Conservation (phyloP, 1,140 invertebrate genomes). For the Galleria mellonella region DNA sequence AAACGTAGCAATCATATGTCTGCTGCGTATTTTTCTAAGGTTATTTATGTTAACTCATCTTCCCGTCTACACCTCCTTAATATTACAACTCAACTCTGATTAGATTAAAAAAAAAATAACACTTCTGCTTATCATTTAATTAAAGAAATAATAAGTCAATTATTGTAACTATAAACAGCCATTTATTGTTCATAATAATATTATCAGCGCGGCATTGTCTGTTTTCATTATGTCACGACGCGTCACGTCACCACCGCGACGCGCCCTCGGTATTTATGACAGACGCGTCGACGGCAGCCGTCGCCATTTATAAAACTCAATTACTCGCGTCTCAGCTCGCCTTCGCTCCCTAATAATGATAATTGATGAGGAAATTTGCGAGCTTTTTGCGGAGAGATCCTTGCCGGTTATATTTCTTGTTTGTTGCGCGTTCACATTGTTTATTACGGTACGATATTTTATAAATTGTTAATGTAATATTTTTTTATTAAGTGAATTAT, state of each 20-base stretch:
- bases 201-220: background rate
- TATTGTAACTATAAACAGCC: too few species aligned
- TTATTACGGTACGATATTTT: conserved; percentile 10
- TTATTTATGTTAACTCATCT: too few species aligned
- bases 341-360: conserved; percentile 62
- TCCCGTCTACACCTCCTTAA: too few species aligned
- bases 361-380: conserved; percentile 71
- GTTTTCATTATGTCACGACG: background rate
- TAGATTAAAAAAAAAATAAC: too few species aligned
- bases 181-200: background rate
- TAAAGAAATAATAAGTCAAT: too few species aligned
- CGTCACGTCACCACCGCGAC: background rate
- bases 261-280: conserved; percentile 34
- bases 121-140: too few species aligned
- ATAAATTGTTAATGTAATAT: too few species aligned
- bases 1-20: too few species aligned
- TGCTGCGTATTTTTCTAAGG: too few species aligned
- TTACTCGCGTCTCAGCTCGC: conserved; percentile 40
- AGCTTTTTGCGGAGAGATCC: conserved; percentile 67
- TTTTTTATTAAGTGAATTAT: background rate
- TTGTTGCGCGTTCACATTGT: conserved; percentile 35
- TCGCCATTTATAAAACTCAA: conserved; percentile 68
- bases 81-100: too few species aligned
- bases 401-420: conserved; percentile 58
- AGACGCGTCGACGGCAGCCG: conserved; percentile 26